Percentiles rank a stretch among this genome's conserved stretches.
phyloP scores from a whole-genome alignment of 1,140 invertebrate species.

The Vollenhovia emeryi region DNA sequence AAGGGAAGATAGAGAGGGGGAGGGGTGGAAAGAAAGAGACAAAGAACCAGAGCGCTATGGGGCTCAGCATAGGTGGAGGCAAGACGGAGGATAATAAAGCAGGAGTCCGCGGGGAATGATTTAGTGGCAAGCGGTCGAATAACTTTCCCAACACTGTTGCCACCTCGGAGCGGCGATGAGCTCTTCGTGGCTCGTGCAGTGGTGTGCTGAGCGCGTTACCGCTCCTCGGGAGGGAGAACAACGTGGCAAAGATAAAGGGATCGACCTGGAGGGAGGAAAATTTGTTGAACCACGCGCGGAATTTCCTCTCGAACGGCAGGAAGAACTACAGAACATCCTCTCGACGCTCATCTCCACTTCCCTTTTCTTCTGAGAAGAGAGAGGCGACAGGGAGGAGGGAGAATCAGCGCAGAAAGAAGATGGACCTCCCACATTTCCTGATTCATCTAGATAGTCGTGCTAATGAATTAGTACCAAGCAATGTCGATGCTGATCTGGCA shows the following conservation, averaged over 20 bases:
- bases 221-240: slow-evolving; percentile 4
- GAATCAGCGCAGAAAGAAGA: neutral
- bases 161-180: slow-evolving; percentile 78
- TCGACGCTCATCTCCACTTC: neutral
- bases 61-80: slow-evolving; percentile 36
- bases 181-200: slow-evolving; percentile 30
- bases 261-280: slow-evolving; percentile 37
- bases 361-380: neutral
- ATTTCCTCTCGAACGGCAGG: slow-evolving; percentile 9
- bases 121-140: slow-evolving; percentile 80
- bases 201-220: neutral
- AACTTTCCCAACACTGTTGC: slow-evolving; percentile 83
- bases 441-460: slow-evolving; percentile 70
- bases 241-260: neutral
- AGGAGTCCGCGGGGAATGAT: slow-evolving; percentile 81
- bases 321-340: neutral
- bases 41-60: slow-evolving; percentile 38
- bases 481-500: slow-evolving; percentile 69
- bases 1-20: slow-evolving; percentile 29
- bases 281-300: slow-evolving; percentile 18
- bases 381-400: neutral
- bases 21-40: slow-evolving; percentile 3
- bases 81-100: slow-evolving; percentile 81
- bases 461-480: slow-evolving; percentile 79
- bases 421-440: neutral